Percentiles rank a stretch among this genome's conserved stretches.
Evolutionary conservation across 2,888 invertebrate species (phyloP).

Genomic region (Hymenopus coronatus): DNA sequence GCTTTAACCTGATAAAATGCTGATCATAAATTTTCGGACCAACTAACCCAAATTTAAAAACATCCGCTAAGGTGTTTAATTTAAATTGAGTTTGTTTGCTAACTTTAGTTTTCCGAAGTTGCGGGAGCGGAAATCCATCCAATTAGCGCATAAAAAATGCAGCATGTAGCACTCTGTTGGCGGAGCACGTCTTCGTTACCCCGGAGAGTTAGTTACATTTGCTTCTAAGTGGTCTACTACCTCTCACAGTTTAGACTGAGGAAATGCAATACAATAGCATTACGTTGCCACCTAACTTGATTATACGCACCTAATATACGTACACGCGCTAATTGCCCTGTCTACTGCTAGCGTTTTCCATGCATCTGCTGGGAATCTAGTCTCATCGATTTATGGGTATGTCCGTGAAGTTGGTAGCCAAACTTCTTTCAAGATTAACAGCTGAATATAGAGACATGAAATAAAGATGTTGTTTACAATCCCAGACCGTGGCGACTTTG

Average conservation of each 20-base stretch:
- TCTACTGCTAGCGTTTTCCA: not conserved
- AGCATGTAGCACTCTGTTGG: not conserved
- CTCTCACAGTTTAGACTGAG: not conserved
- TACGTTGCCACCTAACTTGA: not conserved
- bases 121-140: not conserved
- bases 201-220: not conserved
- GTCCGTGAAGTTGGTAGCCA: too few relatives aligned
- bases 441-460: too few relatives aligned
- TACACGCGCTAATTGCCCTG: not conserved
- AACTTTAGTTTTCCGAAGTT: not conserved
- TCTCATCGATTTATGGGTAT: not conserved
- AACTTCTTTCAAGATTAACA: too few relatives aligned
- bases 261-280: not conserved
- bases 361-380: not conserved
- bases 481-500: too few relatives aligned
- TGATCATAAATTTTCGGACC: too few relatives aligned
- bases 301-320: not conserved
- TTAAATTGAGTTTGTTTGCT: not conserved
- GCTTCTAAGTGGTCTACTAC: not conserved
- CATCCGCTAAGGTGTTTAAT: not conserved
- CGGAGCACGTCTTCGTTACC: not conserved
- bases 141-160: not conserved
- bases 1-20: too few relatives aligned
- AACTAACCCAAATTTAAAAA: not conserved
- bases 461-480: too few relatives aligned